phyloP scores from a whole-genome alignment of 2,113 vertebrate species.

The Chamaetylas fuelleborni region DNA sequence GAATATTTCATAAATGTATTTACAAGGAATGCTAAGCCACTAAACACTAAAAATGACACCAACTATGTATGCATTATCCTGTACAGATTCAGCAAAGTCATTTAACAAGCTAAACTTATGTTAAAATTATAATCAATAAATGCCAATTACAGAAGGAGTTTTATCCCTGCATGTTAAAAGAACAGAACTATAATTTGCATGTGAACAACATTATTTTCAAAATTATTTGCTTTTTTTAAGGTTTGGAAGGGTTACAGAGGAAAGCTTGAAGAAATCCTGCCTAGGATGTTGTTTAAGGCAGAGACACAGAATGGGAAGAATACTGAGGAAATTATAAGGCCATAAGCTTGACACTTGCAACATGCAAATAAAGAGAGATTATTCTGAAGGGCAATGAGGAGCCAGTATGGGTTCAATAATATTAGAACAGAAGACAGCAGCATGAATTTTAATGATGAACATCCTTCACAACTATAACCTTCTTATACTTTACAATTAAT shows the following conservation, averaged over 20 bases:
- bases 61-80: slow-evolving; percentile 18
- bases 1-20: slow-evolving; percentile 71
- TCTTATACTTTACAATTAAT: slow-evolving; percentile 59
- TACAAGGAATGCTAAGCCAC: slow-evolving; percentile 51
- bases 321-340: slow-evolving; percentile 30
- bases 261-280: not conserved
- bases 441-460: slow-evolving; percentile 48
- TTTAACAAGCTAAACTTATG: slow-evolving; percentile 53
- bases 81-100: slow-evolving; percentile 33
- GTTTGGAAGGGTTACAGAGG: not conserved
- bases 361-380: slow-evolving; percentile 55
- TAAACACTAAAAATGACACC: slow-evolving; percentile 40
- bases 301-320: not conserved
- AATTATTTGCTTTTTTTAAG: not conserved
- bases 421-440: slow-evolving; percentile 35
- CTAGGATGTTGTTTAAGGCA: slow-evolving; percentile 12
- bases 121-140: slow-evolving; percentile 65
- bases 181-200: slow-evolving; percentile 35
- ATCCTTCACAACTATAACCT: slow-evolving; percentile 15
- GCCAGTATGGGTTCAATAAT: not conserved
- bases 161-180: slow-evolving; percentile 12
- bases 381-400: slow-evolving; percentile 47
- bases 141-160: not conserved
- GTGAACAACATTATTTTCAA: not conserved
- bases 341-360: slow-evolving; percentile 47